phyloP scores from a whole-genome alignment of 1,140 invertebrate species.

The Phocides pigmalion region DNA sequence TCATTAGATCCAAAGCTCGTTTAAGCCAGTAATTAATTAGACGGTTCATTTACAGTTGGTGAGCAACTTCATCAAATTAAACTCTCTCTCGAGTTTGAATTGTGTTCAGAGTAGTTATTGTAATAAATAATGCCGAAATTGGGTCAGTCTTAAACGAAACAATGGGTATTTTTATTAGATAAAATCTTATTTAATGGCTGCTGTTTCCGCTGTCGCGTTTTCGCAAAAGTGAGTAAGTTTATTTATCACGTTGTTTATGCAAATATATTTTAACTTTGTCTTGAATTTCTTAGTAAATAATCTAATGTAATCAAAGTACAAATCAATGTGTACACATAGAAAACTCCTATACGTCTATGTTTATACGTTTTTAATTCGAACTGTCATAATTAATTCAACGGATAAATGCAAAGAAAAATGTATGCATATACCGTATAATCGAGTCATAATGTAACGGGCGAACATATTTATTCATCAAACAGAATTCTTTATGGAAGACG shows the following conservation, averaged over 20 bases:
- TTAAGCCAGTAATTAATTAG: conserved; percentile 61
- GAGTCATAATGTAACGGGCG: no score
- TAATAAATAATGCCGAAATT: conserved; percentile 26
- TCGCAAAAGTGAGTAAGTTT: conserved; percentile 1
- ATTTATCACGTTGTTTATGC: neutral
- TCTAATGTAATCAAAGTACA: no score
- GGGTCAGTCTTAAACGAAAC: conserved; percentile 17
- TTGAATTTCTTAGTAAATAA: no score
- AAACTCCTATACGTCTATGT: no score
- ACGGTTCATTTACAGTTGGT: conserved; percentile 42
- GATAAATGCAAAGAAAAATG: no score
- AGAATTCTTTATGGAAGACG: neutral
- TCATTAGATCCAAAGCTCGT: conserved; percentile 61
- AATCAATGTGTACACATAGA: no score
- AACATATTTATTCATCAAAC: neutral
- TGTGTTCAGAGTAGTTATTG: conserved; percentile 33
- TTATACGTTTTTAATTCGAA: no score
- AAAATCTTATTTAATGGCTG: conserved; percentile 5
- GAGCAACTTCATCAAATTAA: conserved; percentile 36
- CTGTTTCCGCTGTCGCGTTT: conserved; percentile 6
- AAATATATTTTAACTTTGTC: no score
- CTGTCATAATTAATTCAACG: no score
- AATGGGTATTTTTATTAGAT: conserved; percentile 10
- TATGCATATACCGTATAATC: no score
- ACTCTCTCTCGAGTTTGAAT: conserved; percentile 29